These are phyloP conservation scores for Trematomus loennbergii DNA, from an alignment of 2,113 vertebrate genomes.

Conservation along the genomic window DNA sequence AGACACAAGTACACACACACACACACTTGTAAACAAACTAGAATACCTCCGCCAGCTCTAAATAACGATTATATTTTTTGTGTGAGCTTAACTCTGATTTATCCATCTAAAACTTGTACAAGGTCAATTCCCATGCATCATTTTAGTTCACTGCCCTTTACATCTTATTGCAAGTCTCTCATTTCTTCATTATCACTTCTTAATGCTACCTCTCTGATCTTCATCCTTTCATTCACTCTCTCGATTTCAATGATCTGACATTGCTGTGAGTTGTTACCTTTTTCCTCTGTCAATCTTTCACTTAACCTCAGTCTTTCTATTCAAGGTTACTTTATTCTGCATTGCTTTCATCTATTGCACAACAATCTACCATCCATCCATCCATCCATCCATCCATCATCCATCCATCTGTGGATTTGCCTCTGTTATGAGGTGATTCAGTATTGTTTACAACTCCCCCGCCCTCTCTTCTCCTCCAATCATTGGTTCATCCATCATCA, in stretches of 20 bases:
- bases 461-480: conserved; percentile 52
- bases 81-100: not conserved
- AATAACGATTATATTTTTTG: conserved; percentile 5
- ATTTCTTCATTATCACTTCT: conserved; percentile 17
- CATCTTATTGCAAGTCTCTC: not conserved
- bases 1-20: not conserved
- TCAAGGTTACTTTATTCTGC: conserved; percentile 59
- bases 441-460: conserved; percentile 64
- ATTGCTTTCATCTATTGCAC: conserved; percentile 53
- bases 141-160: not conserved
- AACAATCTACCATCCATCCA: conserved; percentile 40
- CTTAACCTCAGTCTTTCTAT: conserved; percentile 19
- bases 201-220: conserved; percentile 13
- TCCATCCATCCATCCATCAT: not conserved
- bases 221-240: conserved; percentile 3
- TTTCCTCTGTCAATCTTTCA: conserved; percentile 12
- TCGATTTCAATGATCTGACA: conserved; percentile 13
- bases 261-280: not conserved
- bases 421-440: conserved; percentile 58
- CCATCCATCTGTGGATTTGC: conserved; percentile 32
- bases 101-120: not conserved
- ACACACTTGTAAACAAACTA: conserved; percentile 12
- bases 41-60: not conserved
- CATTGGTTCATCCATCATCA: conserved; percentile 67
- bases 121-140: not conserved